These are phyloP conservation scores for Molanna angustata DNA, from an alignment of 2,888 invertebrate species.

Conservation along the genomic window DNA sequence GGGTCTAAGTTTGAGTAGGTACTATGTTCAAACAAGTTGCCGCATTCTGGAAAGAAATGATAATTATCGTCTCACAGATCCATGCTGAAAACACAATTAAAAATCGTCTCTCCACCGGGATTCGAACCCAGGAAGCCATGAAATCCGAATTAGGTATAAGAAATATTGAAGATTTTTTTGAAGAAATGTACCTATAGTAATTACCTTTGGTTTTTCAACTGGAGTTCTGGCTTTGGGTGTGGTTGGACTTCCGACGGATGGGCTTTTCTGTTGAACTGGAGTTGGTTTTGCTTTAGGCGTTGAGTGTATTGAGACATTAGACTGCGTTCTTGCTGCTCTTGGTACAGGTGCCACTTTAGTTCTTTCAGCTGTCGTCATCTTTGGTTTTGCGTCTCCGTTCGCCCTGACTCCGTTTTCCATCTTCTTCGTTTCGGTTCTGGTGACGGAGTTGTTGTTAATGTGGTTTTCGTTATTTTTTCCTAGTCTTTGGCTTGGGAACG, in stretches of 20 bases:
- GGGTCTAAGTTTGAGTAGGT: no score
- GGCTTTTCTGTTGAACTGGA: neutral
- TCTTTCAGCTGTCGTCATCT: slow-evolving; percentile 5
- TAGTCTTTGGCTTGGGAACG: slow-evolving; percentile 41
- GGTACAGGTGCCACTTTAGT: neutral
- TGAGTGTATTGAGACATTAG: neutral
- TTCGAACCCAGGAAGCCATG: no score
- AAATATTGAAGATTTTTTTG: no score
- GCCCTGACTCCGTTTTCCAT: slow-evolving; percentile 1
- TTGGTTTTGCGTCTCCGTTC: slow-evolving; percentile 10
- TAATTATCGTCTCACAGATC: no score
- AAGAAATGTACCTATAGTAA: no score
- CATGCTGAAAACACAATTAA: no score
- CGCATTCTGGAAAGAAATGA: no score
- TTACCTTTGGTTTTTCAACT: slow-evolving; percentile 2
- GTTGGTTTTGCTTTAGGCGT: neutral
- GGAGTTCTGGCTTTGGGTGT: slow-evolving; percentile 15
- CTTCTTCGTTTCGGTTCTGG: slow-evolving; percentile 9
- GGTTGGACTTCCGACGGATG: slow-evolving; percentile 1
- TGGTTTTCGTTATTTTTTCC: slow-evolving; percentile 1
- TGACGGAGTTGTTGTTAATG: slow-evolving; percentile 10
- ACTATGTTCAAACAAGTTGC: no score
- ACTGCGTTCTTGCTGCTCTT: neutral
- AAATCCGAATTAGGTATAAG: no score
- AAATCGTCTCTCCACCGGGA: no score